Conservation (phyloP, 2,113 vertebrate genomes). For the Motacilla tschutschensis region DNA sequence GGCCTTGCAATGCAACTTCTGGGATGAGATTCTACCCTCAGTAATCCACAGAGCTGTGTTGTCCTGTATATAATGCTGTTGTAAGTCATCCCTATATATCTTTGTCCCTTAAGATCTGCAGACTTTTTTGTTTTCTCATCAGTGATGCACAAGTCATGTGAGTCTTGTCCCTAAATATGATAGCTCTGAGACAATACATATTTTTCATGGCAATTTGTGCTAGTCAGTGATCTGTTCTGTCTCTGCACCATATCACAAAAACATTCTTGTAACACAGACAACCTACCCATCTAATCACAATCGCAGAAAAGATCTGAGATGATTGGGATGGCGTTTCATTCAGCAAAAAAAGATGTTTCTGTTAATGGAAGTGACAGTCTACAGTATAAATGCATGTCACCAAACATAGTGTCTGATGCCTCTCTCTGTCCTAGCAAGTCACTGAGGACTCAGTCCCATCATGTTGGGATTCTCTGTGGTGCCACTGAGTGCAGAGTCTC, state of each 20-base stretch:
- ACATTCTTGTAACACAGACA: constrained; percentile 26
- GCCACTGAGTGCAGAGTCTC: not conserved
- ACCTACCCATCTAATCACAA: constrained; percentile 25
- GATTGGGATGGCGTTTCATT: constrained; percentile 47
- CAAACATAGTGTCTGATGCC: not conserved
- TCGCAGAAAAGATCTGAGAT: constrained; percentile 37
- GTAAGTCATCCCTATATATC: not conserved
- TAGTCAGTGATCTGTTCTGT: constrained; percentile 1
- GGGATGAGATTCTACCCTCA: not conserved
- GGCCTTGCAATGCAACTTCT: not conserved
- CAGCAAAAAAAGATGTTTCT: constrained; percentile 27
- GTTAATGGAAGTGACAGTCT: constrained; percentile 45
- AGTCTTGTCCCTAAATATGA: not conserved
- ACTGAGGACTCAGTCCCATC: not conserved
- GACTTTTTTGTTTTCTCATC: not conserved
- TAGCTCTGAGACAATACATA: not conserved
- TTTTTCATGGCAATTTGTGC: not conserved
- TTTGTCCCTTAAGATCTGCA: not conserved
- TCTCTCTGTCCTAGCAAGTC: not conserved
- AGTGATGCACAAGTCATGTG: not conserved
- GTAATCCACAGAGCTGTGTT: not conserved
- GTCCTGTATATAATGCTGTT: not conserved
- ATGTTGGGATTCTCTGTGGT: not conserved
- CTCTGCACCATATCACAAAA: not conserved
- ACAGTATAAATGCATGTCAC: constrained; percentile 19